A percentile compares a stretch with the other conserved stretches of the same genome.
Evolutionary conservation across 2,888 invertebrate genomes (phyloP).

Genomic region (Rhopalosiphum nymphaeae): DNA sequence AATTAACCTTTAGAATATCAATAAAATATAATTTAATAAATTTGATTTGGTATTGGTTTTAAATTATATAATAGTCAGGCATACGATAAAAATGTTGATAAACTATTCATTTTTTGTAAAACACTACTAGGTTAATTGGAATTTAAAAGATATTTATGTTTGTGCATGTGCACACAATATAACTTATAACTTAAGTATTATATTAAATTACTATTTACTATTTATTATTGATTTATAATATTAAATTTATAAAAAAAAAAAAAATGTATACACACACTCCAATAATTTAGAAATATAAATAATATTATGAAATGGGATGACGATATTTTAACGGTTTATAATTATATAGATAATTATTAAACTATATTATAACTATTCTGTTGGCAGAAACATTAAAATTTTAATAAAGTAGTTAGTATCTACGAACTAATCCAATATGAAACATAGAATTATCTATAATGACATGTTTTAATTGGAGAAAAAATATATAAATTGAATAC

Average conservation of each 20-base stretch:
- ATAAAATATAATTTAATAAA: constrained; percentile 4
- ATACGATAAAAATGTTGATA: background rate
- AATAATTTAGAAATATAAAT: background rate
- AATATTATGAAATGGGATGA: background rate
- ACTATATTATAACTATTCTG: background rate
- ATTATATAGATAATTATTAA: background rate
- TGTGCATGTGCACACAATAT: background rate
- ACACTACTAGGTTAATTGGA: background rate
- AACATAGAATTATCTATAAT: background rate
- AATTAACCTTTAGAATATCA: background rate
- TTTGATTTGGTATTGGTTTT: background rate
- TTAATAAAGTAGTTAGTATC: background rate
- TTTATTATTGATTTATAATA: background rate
- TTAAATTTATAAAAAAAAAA: background rate
- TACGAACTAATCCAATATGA: background rate
- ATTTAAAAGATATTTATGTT: background rate
- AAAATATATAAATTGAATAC: background rate
- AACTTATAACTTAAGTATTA: background rate
- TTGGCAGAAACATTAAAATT: background rate
- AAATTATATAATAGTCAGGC: background rate
- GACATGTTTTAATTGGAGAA: background rate
- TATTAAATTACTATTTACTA: background rate
- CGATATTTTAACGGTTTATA: background rate
- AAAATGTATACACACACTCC: background rate
- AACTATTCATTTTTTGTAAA: background rate